phyloP scores from a whole-genome alignment of 2,113 vertebrate species.

The Nyctibius bracteatus region DNA sequence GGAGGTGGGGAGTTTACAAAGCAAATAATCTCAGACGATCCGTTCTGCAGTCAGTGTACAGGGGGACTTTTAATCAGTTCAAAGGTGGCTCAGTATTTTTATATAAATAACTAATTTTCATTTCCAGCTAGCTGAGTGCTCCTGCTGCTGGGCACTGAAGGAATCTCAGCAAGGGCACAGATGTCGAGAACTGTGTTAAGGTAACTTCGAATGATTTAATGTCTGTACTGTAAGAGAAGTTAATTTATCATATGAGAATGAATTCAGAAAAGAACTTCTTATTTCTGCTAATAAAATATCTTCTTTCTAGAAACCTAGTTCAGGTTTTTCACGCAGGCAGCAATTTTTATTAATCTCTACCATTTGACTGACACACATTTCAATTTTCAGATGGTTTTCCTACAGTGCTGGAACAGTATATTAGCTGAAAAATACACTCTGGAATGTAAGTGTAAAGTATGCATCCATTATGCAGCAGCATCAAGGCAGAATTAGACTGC shows the following conservation, averaged over 20 bases:
- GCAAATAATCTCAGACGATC: not conserved
- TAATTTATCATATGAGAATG: constrained; percentile 42
- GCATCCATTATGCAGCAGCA: constrained; percentile 58
- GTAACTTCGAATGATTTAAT: constrained; percentile 30
- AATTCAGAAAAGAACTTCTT: constrained; percentile 43
- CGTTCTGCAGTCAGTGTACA: not conserved
- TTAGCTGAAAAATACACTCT: constrained; percentile 49
- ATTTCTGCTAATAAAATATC: constrained; percentile 57
- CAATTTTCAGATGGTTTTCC: constrained; percentile 46
- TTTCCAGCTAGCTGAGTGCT: not conserved
- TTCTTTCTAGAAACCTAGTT: constrained; percentile 28
- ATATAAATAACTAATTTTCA: not conserved
- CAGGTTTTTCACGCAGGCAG: constrained; percentile 10
- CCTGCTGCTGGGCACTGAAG: constrained; percentile 32
- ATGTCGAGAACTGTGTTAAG: not conserved
- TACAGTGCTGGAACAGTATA: constrained; percentile 16
- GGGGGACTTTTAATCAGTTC: not conserved
- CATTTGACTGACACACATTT: constrained; percentile 47
- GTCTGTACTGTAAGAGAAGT: constrained; percentile 10
- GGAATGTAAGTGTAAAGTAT: constrained; percentile 37
- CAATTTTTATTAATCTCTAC: constrained; percentile 48
- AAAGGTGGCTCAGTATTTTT: not conserved
- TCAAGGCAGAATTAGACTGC: constrained; percentile 51
- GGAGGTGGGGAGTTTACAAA: not conserved
- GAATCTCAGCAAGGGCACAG: constrained; percentile 5